These are phyloP conservation scores for Garra rufa DNA, from an alignment of 2,113 vertebrate species.

Conservation along the genomic window DNA sequence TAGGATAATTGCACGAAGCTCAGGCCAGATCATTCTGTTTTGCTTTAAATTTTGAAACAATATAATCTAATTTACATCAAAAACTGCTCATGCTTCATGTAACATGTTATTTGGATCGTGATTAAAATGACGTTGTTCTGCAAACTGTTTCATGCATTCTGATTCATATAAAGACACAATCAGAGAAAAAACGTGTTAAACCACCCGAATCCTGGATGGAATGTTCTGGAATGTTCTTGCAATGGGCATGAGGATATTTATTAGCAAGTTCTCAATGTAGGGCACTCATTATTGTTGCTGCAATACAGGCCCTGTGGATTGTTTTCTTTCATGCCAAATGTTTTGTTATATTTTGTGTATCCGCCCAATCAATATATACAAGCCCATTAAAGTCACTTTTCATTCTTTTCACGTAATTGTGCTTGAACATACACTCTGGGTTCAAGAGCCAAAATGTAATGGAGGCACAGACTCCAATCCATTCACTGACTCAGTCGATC, in stretches of 20 bases:
- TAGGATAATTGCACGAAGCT: no score
- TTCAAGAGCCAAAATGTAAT: constrained; percentile 21
- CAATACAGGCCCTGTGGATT: not conserved
- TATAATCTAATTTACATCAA: no score
- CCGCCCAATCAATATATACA: not conserved
- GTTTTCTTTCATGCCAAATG: not conserved
- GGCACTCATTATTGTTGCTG: not conserved
- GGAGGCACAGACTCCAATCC: not conserved
- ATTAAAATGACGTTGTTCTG: no score
- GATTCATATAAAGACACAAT: no score
- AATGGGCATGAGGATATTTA: not conserved
- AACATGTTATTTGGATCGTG: no score
- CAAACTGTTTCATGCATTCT: no score
- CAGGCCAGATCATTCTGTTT: no score
- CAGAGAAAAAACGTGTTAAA: no score
- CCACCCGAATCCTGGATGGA: no score
- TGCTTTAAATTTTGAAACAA: no score
- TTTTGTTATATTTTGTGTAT: constrained; percentile 13
- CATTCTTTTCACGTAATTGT: constrained; percentile 16
- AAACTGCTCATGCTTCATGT: no score
- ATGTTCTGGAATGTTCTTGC: not conserved
- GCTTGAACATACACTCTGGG: not conserved
- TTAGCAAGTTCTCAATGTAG: not conserved
- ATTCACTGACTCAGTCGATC: constrained; percentile 26
- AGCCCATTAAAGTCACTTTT: constrained; percentile 4